Base-by-base conservation (phyloP, 2,113 vertebrate species). In the Malaclemys terrapin region DNA sequence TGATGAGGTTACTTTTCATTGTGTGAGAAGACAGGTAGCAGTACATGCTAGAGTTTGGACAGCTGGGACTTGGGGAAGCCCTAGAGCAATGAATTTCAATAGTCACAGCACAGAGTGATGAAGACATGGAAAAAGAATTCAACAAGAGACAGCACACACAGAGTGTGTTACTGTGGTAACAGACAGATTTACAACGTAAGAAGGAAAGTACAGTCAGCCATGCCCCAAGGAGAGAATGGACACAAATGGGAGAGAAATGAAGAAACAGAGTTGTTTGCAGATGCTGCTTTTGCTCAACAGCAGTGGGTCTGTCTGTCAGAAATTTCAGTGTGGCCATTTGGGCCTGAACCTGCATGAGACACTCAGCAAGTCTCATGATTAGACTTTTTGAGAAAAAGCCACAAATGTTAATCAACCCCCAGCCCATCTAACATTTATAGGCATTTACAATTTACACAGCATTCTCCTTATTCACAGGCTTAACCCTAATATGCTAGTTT, bases 121-220 rank as follows among this genome's bases (percentile, higher is more conserved):
- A 96, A 90, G 85, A 80, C 59, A 97, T 96, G 35, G 93, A 1
- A 1, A 92, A 94, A 95, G 95, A 93, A 38, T 53, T 92, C 90
- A 92, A 88, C 62, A 59, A 1, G 0, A 19, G 17, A 1, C 65
- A 93, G 82, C 84, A 93, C 25, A 29, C 13, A 10, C 57, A 59
- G 27, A 76, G 69, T 90, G 38, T 16, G 86, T 17, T 87, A 69
- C 29, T 57, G 49, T 1, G 75, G 84, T 50, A 90, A 88, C 5
- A 90, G 80, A n/a, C 20, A 85, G 24, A 50, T 85, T 42, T 75
- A 72, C 25, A 96, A 54, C 54, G 83, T 12, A 53, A 86, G 84
- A 27, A 89, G 81, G 52, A 72, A 84, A 93, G 53, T 5, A 1
- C 4, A 92, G 81, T 42, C n/a, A 92, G n/a, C 45, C 78, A 52